Evolutionary conservation across 2,797 vertebrate species (phyloP), one percentile per base, ranked within the genome.

Genomic region (Psittacula derbiana): DNA sequence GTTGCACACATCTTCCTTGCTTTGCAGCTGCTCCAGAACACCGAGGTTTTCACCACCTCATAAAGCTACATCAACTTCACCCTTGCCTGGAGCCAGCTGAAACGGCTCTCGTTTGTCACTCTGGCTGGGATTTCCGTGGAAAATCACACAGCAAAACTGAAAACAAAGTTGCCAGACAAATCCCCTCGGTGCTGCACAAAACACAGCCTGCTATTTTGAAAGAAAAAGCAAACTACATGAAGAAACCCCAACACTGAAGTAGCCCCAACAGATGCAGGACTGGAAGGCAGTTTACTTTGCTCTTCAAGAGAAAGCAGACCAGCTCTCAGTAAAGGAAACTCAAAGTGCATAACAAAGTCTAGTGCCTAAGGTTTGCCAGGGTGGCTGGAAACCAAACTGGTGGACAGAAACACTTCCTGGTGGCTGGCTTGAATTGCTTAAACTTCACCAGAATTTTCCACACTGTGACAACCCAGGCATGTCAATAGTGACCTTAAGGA

Each of bases 51-150:
- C 28, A 36, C 30, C 57, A 66, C 17, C 18, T 66, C 33, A 19
- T 21, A 36, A 73, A 86, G 57, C 8, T 0, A 0, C 3, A 16
- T 8, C 46, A 36, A 19, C 40, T 65, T 47, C 24, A 10, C 20
- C 20, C 46, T 30, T 49, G 31, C 15, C 38, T 33, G 31, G 4
- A 52, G 41, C 21, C 60, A 55, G n/a, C 8, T 40, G 19, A 81
- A 69, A 28, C 0, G 4, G 23, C 31, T 60, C 50, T 64, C 10
- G 2, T 65, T 66, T 79, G 43, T 17, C 46, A 18, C 46, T 60
- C 41, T 15, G 41, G n/a, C 38, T 74, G 23, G 10, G 20, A 74
- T 49, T 5, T 30, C 12, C 21, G 3, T 7, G 57, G 27, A 49
- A 71, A 38, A 16, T 4, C 17, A 52, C 14, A 41, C 1, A 0